A percentile compares a stretch with the other conserved stretches of the same genome.
Evolutionary conservation across 2,888 invertebrate genomes (phyloP).

Genomic region (Margaritifera margaritifera): DNA sequence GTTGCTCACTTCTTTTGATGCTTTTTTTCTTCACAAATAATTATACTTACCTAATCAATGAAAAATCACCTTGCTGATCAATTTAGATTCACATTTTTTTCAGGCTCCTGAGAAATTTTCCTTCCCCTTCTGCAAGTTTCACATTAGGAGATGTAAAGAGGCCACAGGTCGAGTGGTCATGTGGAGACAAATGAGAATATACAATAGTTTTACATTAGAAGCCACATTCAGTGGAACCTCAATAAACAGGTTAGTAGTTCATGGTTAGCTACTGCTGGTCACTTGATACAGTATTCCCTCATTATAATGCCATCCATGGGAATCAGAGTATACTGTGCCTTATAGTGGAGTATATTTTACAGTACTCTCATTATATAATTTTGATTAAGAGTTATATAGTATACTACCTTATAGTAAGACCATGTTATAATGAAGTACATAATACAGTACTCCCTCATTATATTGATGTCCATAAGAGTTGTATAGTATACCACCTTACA

Average conservation of each 20-base stretch:
- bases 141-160: conserved; percentile 70
- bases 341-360: no score
- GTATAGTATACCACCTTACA: no score
- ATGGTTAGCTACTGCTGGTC: neutral
- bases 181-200: conserved; percentile 70
- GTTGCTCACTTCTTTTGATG: neutral
- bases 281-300: neutral
- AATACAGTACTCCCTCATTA: neutral
- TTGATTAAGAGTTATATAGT: no score
- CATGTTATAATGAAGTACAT: neutral
- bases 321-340: neutral
- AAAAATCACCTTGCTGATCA: no score
- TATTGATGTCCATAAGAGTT: no score
- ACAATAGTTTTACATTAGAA: conserved; percentile 72
- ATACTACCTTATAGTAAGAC: no score
- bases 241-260: conserved; percentile 60
- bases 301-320: neutral
- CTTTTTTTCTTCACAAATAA: no score
- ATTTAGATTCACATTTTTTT: conserved; percentile 6
- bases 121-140: conserved; percentile 71
- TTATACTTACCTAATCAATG: no score
- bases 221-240: conserved; percentile 72
- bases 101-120: conserved; percentile 70
- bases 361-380: no score
- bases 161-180: conserved; percentile 72